Evolutionary conservation across 2,797 vertebrate genomes (phyloP).

Genomic region (Malacoctenus gilli): DNA sequence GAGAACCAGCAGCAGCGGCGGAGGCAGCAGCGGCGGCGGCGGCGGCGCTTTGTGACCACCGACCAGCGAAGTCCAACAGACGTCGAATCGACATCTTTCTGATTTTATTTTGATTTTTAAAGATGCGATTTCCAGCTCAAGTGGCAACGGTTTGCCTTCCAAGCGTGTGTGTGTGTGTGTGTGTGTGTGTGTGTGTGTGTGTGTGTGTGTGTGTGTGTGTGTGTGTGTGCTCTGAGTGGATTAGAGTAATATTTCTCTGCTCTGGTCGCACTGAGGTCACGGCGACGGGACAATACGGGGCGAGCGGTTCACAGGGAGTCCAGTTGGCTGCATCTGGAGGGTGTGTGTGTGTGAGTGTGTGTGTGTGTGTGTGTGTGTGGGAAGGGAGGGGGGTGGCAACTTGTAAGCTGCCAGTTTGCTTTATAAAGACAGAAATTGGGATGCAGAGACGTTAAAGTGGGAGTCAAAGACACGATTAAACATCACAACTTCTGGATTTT

Average conservation of each 20-base stretch:
- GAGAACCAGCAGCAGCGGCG: no score
- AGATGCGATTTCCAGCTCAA: conserved; percentile 6
- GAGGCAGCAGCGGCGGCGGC: no score
- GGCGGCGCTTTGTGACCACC: not conserved
- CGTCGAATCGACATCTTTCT: not conserved
- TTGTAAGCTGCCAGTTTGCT: conserved; percentile 40
- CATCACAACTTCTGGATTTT: no score
- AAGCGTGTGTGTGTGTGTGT: not conserved
- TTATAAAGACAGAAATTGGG: conserved; percentile 27
- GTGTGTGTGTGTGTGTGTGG: no score
- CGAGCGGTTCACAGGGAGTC: conserved; percentile 57
- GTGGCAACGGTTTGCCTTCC: no score
- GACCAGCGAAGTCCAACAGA: not conserved
- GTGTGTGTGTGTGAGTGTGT: no score
- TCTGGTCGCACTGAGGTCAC: conserved; percentile 48
- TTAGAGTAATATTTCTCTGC: conserved; percentile 60
- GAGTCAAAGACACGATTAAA: conserved; percentile 1
- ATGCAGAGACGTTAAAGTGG: conserved; percentile 33
- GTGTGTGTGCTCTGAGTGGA: conserved; percentile 35
- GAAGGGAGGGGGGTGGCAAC: conserved; percentile 1
- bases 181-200: not conserved
- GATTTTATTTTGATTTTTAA: not conserved
- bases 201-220: not conserved
- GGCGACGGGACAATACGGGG: conserved; percentile 49
- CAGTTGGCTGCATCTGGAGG: conserved; percentile 35